These are phyloP conservation scores for Cylas formicarius DNA, from an alignment of 1,140 invertebrate species.

Conservation along the genomic window DNA sequence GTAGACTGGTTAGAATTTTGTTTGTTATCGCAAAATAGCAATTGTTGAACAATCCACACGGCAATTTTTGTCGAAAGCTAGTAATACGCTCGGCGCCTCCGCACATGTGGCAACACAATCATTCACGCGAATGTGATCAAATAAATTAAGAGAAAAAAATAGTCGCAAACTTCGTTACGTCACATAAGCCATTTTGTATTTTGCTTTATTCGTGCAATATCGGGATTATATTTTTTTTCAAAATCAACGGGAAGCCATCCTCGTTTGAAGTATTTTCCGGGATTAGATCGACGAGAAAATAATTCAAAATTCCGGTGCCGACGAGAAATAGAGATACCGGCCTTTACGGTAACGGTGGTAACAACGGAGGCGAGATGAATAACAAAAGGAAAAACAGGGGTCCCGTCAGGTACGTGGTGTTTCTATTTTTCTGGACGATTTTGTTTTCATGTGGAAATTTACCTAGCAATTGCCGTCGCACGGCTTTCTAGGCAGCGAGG, in stretches of 20 bases:
- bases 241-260: too few relatives aligned
- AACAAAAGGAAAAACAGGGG: slow-evolving; percentile 52
- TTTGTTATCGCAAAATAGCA: slow-evolving; percentile 20
- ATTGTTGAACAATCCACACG: slow-evolving; percentile 22
- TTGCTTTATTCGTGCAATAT: slow-evolving; percentile 17
- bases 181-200: slow-evolving; percentile 41
- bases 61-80: too few relatives aligned
- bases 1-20: slow-evolving; percentile 22
- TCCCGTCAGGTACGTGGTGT: slow-evolving; percentile 44
- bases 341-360: slow-evolving; percentile 50
- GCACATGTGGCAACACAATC: too few relatives aligned
- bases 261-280: slow-evolving; percentile 13
- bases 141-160: slow-evolving; percentile 22
- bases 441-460: too few relatives aligned
- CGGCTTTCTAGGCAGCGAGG: too few relatives aligned
- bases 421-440: slow-evolving; percentile 14
- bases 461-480: too few relatives aligned
- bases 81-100: too few relatives aligned
- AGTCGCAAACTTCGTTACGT: slow-evolving; percentile 33
- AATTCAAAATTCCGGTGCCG: slow-evolving; percentile 56
- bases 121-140: slow-evolving; percentile 12
- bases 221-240: slow-evolving; percentile 17
- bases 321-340: slow-evolving; percentile 54
- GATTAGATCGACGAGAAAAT: slow-evolving; percentile 20
- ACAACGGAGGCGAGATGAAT: slow-evolving; percentile 51